These are phyloP conservation scores for Rhagologus leucostigma DNA, from an alignment of 2,113 vertebrate species.

Conservation along the genomic window DNA sequence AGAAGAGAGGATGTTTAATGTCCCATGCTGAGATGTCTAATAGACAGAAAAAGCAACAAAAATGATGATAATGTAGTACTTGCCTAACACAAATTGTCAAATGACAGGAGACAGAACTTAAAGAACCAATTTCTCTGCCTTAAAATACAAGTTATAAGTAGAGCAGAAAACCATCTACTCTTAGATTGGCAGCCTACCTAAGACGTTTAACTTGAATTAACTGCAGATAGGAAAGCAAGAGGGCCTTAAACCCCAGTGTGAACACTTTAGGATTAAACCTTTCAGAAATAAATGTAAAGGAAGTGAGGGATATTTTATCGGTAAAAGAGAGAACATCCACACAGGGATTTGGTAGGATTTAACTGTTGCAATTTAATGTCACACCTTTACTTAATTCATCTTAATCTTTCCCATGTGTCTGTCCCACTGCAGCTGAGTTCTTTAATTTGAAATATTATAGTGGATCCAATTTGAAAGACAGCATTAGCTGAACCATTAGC, in stretches of 20 bases:
- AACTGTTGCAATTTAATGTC: conserved; percentile 33
- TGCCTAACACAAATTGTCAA: conserved; percentile 4
- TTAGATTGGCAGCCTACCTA: background rate
- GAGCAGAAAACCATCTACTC: background rate
- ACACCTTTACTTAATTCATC: conserved; percentile 36
- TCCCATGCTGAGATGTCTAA: conserved; percentile 2
- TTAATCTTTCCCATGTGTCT: conserved; percentile 20
- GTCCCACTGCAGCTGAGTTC: background rate
- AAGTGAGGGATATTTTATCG: background rate
- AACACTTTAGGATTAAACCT: conserved; percentile 9
- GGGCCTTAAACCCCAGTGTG: background rate
- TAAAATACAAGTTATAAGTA: background rate
- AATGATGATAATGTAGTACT: background rate
- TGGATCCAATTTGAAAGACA: background rate
- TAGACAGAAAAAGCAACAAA: conserved; percentile 33
- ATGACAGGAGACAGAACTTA: conserved; percentile 7
- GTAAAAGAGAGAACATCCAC: background rate
- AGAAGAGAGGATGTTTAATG: conserved; percentile 14
- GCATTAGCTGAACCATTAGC: background rate
- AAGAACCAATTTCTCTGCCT: background rate
- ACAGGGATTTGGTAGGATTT: conserved; percentile 21
- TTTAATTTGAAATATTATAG: background rate
- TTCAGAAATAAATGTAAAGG: conserved; percentile 1
- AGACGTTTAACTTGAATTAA: conserved; percentile 26
- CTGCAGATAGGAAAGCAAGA: conserved; percentile 4